phyloP scores from a whole-genome alignment of 2,113 vertebrate genomes.

The Leuciscus idus region DNA sequence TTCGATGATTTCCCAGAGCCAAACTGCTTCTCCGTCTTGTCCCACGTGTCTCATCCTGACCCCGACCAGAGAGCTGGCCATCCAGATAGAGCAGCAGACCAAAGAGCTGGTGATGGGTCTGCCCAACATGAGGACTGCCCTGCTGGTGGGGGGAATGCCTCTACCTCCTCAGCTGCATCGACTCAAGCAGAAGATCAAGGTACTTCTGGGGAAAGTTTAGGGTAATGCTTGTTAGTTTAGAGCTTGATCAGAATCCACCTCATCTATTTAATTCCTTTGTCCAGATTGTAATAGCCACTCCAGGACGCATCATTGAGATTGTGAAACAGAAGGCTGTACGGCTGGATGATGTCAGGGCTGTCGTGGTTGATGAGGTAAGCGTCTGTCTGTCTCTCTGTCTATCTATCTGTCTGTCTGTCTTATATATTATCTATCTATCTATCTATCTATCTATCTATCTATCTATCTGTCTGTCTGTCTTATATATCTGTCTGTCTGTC shows the following conservation, averaged over 20 bases:
- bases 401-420: too few species aligned
- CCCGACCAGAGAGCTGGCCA: conserved; percentile 91
- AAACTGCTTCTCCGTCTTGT: conserved; percentile 27
- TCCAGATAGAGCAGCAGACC: conserved; percentile 92
- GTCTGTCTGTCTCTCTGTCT: too few species aligned
- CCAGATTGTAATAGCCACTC: conserved; percentile 93
- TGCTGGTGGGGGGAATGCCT: conserved; percentile 93
- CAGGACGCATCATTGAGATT: conserved; percentile 92
- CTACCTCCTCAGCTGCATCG: conserved; percentile 92
- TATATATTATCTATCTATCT: too few species aligned
- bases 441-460: too few species aligned
- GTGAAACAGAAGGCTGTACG: conserved; percentile 85
- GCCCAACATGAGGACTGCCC: conserved; percentile 88
- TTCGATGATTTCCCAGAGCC: conserved; percentile 59
- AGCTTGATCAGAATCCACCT: not conserved
- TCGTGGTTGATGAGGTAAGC: conserved; percentile 92
- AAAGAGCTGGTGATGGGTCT: conserved; percentile 90
- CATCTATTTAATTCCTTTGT: not conserved
- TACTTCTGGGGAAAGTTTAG: conserved; percentile 57
- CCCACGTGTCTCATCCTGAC: conserved; percentile 87
- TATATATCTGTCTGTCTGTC: rapidly evolving
- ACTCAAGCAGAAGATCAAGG: conserved; percentile 89
- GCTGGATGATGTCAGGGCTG: conserved; percentile 78
- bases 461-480: too few species aligned
- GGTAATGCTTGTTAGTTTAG: not conserved